Evolutionary conservation across 1,140 invertebrate genomes (phyloP), one percentile per base, ranked within the genome.

Genomic region (Hyphantria cunea): DNA sequence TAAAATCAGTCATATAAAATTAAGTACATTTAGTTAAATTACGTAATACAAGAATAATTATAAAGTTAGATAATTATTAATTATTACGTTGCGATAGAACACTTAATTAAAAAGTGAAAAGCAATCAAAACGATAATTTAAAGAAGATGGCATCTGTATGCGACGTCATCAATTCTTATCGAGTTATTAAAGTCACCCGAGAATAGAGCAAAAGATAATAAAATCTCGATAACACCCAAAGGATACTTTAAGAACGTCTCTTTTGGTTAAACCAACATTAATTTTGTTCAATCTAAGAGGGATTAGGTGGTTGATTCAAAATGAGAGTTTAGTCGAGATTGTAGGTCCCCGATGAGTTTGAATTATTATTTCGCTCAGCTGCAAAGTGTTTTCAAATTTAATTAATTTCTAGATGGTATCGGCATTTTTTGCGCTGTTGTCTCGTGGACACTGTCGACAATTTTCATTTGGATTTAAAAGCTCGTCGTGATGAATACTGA

Each of bases 211-310:
- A 25, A 31, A 63, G 65, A 67, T 62, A 62, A 39, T 67, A 39
- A 58, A 63, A 63, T 64, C 50, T 41, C 65, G 65, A 67, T 67
- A 51, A 67, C 39, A 58, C 48, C 49, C 64, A 14, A 17, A 17
- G 52, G 53, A 48, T 59, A 58, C 58, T 62, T 58, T 62, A 67
- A 33, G 41, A 60, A 56, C 41, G 47, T 58, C 50, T 53, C 37
- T 54, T 68, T 37, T 68, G 54, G 44, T 68, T 58, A 52, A 61
- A 64, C 62, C 52, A 52, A 62, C 50, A 68, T 68, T 56, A 68
- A 68, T 68, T 64, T 44, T 55, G 50, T 60, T 68, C 60, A 60
- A 55, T 64, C 42, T 58, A 55, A 64, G 54, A 63, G 44, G 54
- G 66, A 68, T 68, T 68, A 68, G 13, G 48, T 33, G 48, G 50